phyloP scores from a whole-genome alignment of 2,888 invertebrate species.

The Helicoverpa assulta region DNA sequence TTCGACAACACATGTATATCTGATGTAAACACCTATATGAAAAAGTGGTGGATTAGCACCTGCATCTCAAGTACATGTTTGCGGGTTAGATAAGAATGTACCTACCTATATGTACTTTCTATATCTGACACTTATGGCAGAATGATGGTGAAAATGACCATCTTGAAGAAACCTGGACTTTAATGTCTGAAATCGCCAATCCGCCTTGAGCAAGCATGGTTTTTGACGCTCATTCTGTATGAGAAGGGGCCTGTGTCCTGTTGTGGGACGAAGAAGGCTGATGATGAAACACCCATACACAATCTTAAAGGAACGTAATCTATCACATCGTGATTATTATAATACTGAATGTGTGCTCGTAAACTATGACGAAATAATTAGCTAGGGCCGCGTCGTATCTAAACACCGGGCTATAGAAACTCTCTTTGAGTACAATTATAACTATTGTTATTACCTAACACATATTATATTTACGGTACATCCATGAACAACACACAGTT shows the following conservation, averaged over 20 bases:
- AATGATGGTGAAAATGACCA: too few species aligned
- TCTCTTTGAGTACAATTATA: conserved; percentile 16
- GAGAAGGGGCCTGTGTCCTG: too few species aligned
- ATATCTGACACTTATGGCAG: too few species aligned
- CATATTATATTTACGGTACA: conserved; percentile 27
- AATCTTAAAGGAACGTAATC: conserved; percentile 56
- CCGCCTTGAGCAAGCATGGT: too few species aligned
- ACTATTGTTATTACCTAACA: conserved; percentile 38
- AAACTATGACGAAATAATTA: conserved; percentile 47
- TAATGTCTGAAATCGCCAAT: too few species aligned
- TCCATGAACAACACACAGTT: conserved; percentile 34
- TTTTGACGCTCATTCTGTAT: too few species aligned
- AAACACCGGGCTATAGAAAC: conserved; percentile 2
- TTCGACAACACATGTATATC: conserved; percentile 31
- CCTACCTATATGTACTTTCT: too few species aligned
- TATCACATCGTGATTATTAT: conserved; percentile 57
- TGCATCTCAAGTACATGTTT: too few species aligned
- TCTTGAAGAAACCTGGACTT: too few species aligned
- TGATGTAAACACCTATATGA: conserved; percentile 35
- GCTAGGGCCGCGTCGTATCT: conserved; percentile 27
- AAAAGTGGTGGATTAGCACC: too few species aligned
- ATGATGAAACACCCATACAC: conserved; percentile 34
- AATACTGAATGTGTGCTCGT: conserved; percentile 58
- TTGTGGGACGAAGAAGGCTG: too few species aligned
- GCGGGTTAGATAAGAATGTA: too few species aligned